Conservation (phyloP, 2,113 vertebrate genomes). For the Trochalopteron elliotii region DNA sequence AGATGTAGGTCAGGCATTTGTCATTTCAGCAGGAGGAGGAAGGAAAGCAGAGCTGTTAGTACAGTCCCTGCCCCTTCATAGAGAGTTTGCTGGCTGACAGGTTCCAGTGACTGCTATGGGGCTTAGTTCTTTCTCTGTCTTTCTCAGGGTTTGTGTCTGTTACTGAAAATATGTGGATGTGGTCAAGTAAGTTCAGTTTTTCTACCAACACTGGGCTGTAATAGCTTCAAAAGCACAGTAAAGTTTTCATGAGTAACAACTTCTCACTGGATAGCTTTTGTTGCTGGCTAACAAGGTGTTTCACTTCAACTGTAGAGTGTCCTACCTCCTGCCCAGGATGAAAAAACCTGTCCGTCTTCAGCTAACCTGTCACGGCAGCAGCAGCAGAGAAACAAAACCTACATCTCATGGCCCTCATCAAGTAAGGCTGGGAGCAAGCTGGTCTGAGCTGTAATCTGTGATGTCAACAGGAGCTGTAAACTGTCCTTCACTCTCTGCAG, state of each 20-base stretch:
- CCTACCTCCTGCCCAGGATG: conserved; percentile 84
- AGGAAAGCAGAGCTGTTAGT: conserved; percentile 21
- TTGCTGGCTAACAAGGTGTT: conserved; percentile 18
- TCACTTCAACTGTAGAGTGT: conserved; percentile 77
- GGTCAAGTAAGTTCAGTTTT: conserved; percentile 65
- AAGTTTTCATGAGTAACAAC: conserved; percentile 8
- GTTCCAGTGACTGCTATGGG: conserved; percentile 10
- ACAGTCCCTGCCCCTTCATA: neutral
- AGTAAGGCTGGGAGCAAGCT: conserved; percentile 71
- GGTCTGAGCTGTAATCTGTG: neutral
- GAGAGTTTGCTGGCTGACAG: conserved; percentile 36
- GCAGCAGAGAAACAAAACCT: conserved; percentile 82
- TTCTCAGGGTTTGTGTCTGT: conserved; percentile 65
- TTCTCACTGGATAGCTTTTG: neutral
- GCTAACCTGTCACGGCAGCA: conserved; percentile 81
- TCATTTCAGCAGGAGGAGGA: conserved; percentile 27
- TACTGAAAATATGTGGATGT: conserved; percentile 68
- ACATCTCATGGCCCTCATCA: conserved; percentile 90
- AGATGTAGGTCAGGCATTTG: neutral
- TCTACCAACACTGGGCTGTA: conserved; percentile 44
- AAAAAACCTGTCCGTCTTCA: conserved; percentile 82
- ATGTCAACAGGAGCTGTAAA: neutral
- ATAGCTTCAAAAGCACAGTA: conserved; percentile 44
- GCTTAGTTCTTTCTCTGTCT: conserved; percentile 59
- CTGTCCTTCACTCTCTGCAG: conserved; percentile 6